Conservation (phyloP, 2,113 vertebrate species). For the Apaloderma vittatum region DNA sequence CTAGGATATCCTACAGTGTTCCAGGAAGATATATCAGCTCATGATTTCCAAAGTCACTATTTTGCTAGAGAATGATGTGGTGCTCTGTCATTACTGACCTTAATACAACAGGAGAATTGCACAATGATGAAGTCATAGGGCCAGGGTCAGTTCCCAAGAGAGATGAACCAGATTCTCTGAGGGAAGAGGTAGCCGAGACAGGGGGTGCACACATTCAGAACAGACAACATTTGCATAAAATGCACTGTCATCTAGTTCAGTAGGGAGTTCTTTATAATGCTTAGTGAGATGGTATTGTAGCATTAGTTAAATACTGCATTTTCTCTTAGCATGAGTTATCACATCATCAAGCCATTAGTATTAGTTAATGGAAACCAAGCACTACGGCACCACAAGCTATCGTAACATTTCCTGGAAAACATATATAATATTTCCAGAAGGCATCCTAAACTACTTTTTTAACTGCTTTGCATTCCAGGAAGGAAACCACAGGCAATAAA, state of each 20-base stretch:
- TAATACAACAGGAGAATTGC: not conserved
- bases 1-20: not conserved
- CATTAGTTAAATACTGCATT: conserved; percentile 29
- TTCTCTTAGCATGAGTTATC: conserved; percentile 24
- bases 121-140: not conserved
- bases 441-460: conserved; percentile 12
- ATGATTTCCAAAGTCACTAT: not conserved
- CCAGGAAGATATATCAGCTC: not conserved
- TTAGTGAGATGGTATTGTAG: not conserved
- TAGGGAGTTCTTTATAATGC: not conserved
- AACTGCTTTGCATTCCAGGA: conserved; percentile 40
- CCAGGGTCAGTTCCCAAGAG: not conserved
- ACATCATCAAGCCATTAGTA: not conserved
- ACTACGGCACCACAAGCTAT: not conserved
- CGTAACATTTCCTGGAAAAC: conserved; percentile 18
- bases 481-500: conserved; percentile 39
- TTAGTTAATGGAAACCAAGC: conserved; percentile 20
- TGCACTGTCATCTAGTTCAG: not conserved
- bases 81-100: not conserved
- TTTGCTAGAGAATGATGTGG: not conserved
- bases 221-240: not conserved
- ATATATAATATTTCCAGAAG: conserved; percentile 35
- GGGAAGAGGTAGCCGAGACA: not conserved
- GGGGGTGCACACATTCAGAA: not conserved
- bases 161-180: not conserved